phyloP scores from a whole-genome alignment of 2,113 vertebrate genomes.

The Cephalopholis sonnerati region DNA sequence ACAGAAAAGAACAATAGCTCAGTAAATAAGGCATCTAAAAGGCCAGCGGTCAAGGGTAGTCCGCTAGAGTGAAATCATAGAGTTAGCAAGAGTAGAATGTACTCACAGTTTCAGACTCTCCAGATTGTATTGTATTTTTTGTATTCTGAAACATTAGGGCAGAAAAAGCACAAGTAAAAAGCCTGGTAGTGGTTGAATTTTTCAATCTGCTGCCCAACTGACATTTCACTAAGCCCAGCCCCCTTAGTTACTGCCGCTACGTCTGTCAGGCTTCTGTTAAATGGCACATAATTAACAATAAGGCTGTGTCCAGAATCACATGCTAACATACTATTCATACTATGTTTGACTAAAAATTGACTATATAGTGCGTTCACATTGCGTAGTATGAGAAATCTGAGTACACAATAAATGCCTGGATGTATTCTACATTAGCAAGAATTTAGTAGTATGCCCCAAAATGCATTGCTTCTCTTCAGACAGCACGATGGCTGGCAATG shows the following conservation, averaged over 20 bases:
- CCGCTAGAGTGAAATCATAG: constrained; percentile 78
- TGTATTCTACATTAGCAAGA: too few relatives aligned
- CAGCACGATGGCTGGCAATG: too few relatives aligned
- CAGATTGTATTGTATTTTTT: neutral
- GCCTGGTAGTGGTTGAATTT: neutral
- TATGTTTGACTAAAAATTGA: too few relatives aligned
- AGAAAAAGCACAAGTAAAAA: constrained; percentile 14
- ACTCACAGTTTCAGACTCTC: constrained; percentile 22
- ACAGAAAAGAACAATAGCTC: constrained; percentile 78
- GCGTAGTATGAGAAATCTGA: too few relatives aligned
- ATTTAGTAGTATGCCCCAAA: too few relatives aligned
- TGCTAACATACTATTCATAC: too few relatives aligned
- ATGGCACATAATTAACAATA: too few relatives aligned
- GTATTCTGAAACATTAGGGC: neutral
- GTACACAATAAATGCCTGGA: too few relatives aligned
- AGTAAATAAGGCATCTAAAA: constrained; percentile 87
- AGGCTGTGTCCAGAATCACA: too few relatives aligned
- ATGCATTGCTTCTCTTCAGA: too few relatives aligned
- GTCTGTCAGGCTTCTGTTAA: too few relatives aligned
- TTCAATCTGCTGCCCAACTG: neutral
- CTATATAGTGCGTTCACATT: too few relatives aligned
- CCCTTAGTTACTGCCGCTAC: neutral
- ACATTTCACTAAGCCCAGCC: neutral
- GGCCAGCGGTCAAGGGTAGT: constrained; percentile 77
- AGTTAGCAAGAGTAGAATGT: constrained; percentile 80